Evolutionary conservation across 1,140 invertebrate species (phyloP).

Genomic region (Conus ventricosus): DNA sequence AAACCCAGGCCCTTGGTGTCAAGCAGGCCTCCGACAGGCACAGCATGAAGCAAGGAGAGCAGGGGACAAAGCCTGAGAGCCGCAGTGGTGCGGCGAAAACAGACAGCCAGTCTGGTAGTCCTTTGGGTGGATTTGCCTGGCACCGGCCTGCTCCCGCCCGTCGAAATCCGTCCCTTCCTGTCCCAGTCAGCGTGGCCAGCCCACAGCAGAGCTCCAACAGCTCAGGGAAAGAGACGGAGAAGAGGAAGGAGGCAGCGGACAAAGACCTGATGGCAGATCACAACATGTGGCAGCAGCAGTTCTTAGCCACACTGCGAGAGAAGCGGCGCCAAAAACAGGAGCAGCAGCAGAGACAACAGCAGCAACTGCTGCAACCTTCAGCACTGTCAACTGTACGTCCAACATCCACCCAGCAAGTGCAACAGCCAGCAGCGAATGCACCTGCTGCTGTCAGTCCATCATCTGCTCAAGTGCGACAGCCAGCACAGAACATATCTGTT

Average conservation of each 20-base stretch:
- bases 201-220: background rate
- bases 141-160: background rate
- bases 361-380: background rate
- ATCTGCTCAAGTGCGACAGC: too few species aligned
- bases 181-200: background rate
- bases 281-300: constrained; percentile 21
- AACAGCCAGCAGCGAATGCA: too few species aligned
- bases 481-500: background rate
- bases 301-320: constrained; percentile 7
- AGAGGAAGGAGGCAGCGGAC: background rate
- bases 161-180: background rate
- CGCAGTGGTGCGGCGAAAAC: background rate
- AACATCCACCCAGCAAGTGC: too few species aligned
- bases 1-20: background rate
- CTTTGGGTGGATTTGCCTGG: constrained; percentile 14
- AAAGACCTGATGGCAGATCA: background rate
- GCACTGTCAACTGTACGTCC: too few species aligned
- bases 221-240: background rate
- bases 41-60: background rate
- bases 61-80: background rate
- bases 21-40: background rate
- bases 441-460: too few species aligned
- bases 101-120: background rate
- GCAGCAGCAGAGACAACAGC: constrained; percentile 5
- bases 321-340: constrained; percentile 1